Evolutionary conservation across 1,140 invertebrate species (phyloP).

Genomic region (Lasioglossum albipes): DNA sequence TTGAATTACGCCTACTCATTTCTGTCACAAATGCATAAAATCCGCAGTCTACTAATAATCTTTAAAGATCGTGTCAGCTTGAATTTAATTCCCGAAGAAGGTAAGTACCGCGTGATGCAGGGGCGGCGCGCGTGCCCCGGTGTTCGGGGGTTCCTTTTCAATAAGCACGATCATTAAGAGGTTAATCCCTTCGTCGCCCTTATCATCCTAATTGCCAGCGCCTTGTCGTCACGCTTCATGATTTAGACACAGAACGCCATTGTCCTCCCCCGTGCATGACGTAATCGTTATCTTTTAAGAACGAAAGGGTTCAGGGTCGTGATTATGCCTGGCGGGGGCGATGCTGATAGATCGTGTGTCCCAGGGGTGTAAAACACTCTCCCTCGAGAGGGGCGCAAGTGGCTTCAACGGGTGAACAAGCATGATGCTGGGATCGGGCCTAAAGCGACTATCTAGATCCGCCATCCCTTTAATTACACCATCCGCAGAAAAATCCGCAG

Average conservation of each 20-base stretch:
- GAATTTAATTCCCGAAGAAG: neutral
- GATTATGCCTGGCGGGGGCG: conserved; percentile 38
- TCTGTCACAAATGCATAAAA: no score
- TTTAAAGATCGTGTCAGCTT: no score
- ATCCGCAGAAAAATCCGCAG: neutral
- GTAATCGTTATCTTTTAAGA: conserved; percentile 47
- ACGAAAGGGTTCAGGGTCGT: conserved; percentile 36
- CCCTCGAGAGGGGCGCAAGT: conserved; percentile 37
- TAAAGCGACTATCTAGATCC: conserved; percentile 45
- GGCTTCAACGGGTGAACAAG: conserved; percentile 45
- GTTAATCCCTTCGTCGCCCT: conserved; percentile 2
- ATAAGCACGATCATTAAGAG: neutral
- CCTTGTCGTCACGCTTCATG: neutral
- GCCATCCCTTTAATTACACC: conserved; percentile 50
- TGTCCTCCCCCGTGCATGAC: conserved; percentile 25
- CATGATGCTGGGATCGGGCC: conserved; percentile 39
- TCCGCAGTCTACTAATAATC: no score
- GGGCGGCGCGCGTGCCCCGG: no score
- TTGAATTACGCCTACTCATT: no score
- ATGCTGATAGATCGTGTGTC: conserved; percentile 45
- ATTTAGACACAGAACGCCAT: conserved; percentile 28
- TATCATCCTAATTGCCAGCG: conserved; percentile 18
- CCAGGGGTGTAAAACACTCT: conserved; percentile 46
- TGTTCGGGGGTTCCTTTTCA: neutral
- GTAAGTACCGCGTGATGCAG: neutral